These are phyloP conservation scores for Helicoverpa zea DNA, from an alignment of 1,140 invertebrate genomes.

Conservation along the genomic window DNA sequence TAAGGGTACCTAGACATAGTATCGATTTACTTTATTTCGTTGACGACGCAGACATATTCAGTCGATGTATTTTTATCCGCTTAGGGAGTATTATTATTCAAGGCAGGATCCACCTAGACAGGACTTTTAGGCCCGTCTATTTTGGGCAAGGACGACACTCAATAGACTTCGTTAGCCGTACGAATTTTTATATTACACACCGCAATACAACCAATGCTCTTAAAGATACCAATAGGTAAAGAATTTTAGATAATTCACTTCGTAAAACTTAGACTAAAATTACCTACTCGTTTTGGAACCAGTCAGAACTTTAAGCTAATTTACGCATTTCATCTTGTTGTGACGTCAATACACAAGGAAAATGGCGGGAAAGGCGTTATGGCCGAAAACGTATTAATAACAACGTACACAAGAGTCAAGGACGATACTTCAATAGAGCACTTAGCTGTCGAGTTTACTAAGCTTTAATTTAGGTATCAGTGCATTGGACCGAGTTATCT, in stretches of 20 bases:
- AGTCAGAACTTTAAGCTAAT: neutral
- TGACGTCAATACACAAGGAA: conserved; percentile 36
- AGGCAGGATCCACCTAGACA: conserved; percentile 23
- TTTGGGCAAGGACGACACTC: conserved; percentile 25
- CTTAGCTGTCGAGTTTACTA: conserved; percentile 44
- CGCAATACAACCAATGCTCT: neutral
- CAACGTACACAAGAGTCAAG: neutral
- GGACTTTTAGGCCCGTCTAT: conserved; percentile 40
- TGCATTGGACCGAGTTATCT: conserved; percentile 53
- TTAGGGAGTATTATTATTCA: conserved; percentile 42
- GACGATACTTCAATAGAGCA: conserved; percentile 44
- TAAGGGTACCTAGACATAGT: neutral
- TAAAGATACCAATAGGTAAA: neutral
- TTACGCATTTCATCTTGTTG: conserved; percentile 28
- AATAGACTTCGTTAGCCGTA: conserved; percentile 21
- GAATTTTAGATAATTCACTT: neutral
- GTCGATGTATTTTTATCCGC: conserved; percentile 36
- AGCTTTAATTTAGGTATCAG: conserved; percentile 50
- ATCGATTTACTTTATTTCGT: conserved; percentile 27
- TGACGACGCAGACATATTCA: conserved; percentile 28
- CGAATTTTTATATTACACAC: neutral
- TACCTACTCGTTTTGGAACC: neutral
- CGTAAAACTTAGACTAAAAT: neutral
- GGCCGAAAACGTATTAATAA: conserved; percentile 33
- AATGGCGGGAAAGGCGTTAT: conserved; percentile 19